Percentiles rank a stretch among this genome's conserved stretches.
These are phyloP conservation scores for Phaedon cochleariae DNA, from an alignment of 2,888 invertebrate species.

Conservation along the genomic window DNA sequence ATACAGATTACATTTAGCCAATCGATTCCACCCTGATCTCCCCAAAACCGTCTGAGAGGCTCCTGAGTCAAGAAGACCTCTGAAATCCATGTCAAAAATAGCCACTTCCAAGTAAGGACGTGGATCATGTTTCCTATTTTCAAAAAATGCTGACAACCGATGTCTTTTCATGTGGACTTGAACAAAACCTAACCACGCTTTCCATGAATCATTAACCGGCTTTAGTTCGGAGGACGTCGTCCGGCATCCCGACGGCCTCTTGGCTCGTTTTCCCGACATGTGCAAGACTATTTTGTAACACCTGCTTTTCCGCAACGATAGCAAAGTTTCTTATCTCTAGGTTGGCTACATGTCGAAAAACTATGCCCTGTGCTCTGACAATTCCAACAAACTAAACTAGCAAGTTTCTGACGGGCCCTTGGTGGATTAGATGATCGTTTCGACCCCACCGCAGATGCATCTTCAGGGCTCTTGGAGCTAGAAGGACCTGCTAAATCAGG, in stretches of 20 bases:
- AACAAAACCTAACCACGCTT: conserved; percentile 20
- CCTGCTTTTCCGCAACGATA: neutral
- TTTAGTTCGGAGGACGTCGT: too few species aligned
- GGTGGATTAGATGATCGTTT: too few species aligned
- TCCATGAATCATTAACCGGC: too few species aligned
- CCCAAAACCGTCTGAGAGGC: too few species aligned
- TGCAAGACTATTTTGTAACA: conserved; percentile 10
- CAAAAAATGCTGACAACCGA: conserved; percentile 10
- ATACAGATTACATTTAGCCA: conserved; percentile 9
- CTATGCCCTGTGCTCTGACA: neutral
- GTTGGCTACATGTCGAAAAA: too few species aligned
- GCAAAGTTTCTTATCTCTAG: neutral
- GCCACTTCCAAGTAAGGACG: too few species aligned
- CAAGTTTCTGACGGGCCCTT: neutral
- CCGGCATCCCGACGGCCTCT: too few species aligned
- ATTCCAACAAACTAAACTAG: neutral
- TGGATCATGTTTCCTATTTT: conserved; percentile 2
- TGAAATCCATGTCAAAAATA: conserved; percentile 17
- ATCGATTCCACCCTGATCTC: too few species aligned
- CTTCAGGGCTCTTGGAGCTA: neutral
- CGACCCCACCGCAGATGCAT: neutral
- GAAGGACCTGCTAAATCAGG: neutral
- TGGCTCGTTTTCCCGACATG: too few species aligned
- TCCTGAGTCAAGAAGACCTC: too few species aligned
- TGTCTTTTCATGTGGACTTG: too few species aligned